These are phyloP conservation scores for Rhingia rostrata DNA, from an alignment of 2,888 invertebrate species.

Conservation along the genomic window DNA sequence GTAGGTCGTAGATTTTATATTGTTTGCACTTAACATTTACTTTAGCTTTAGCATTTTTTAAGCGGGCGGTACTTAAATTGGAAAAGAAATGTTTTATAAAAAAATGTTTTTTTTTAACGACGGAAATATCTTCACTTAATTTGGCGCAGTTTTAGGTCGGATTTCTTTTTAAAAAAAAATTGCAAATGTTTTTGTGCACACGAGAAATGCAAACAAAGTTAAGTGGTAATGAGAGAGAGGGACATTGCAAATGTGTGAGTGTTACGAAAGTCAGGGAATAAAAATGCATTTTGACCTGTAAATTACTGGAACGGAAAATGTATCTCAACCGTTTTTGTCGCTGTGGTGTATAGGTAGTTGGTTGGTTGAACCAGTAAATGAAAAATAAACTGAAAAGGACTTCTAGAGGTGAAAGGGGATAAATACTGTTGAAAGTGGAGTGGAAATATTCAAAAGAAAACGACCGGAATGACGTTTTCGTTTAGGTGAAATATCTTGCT, in stretches of 20 bases:
- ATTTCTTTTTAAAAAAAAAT: conserved; percentile 20
- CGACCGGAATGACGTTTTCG: conserved; percentile 7
- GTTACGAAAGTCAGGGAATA: conserved; percentile 9
- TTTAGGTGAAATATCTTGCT: conserved; percentile 15
- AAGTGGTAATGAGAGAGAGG: conserved; percentile 30
- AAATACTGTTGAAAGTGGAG: neutral
- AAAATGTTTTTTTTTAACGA: neutral
- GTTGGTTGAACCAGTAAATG: conserved; percentile 59
- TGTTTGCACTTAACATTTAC: conserved; percentile 67
- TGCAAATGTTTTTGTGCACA: neutral
- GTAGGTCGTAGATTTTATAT: conserved; percentile 39
- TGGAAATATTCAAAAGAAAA: conserved; percentile 7
- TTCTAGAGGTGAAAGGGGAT: neutral
- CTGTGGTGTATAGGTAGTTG: neutral
- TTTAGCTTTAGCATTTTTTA: conserved; percentile 24
- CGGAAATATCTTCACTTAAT: conserved; percentile 70
- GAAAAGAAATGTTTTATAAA: neutral
- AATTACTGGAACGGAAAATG: conserved; percentile 66
- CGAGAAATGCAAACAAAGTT: neutral
- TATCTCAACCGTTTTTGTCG: conserved; percentile 41
- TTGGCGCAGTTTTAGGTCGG: conserved; percentile 57
- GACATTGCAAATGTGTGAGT: neutral
- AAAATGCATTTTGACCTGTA: conserved; percentile 69
- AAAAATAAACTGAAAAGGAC: conserved; percentile 15
- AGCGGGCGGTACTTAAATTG: conserved; percentile 12